Conservation (phyloP, 2,888 invertebrate species). For the Lagria hirta region DNA sequence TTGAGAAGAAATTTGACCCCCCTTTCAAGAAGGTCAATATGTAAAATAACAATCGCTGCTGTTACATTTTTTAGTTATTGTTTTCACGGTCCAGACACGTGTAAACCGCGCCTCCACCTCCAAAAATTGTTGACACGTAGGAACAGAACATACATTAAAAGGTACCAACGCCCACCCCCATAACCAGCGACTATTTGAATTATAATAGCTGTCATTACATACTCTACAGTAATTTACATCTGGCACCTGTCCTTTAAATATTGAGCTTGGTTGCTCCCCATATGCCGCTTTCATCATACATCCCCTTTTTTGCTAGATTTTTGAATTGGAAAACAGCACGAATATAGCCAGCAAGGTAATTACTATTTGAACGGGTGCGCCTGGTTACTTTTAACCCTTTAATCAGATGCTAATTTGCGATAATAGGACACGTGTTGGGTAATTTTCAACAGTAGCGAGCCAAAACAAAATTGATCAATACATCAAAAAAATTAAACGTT, state of each 20-base stretch:
- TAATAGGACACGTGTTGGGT: too few species aligned
- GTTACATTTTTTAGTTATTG: conserved; percentile 22
- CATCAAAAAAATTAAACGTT: too few species aligned
- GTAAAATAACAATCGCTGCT: too few species aligned
- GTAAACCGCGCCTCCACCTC: conserved; percentile 17
- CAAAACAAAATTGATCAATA: too few species aligned
- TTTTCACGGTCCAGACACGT: conserved; percentile 15
- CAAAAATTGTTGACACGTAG: conserved; percentile 18
- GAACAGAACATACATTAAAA: conserved; percentile 2
- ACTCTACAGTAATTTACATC: conserved; percentile 30
- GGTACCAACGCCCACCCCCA: conserved; percentile 27
- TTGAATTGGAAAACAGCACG: conserved; percentile 21
- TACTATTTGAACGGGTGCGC: too few species aligned
- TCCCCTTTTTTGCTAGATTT: conserved; percentile 3
- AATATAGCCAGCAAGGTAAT: too few species aligned
- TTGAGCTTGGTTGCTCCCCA: conserved; percentile 16
- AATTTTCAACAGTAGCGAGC: too few species aligned
- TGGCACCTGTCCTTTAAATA: conserved; percentile 27
- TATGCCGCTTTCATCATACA: conserved; percentile 17
- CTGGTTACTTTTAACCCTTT: too few species aligned
- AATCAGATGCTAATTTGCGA: too few species aligned
- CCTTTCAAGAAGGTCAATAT: too few species aligned
- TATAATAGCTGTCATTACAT: conserved; percentile 30
- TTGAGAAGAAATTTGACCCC: too few species aligned
- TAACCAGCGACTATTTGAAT: conserved; percentile 22